Base-by-base conservation (phyloP, 2,113 vertebrate species). In the Austrofundulus limnaeus region DNA sequence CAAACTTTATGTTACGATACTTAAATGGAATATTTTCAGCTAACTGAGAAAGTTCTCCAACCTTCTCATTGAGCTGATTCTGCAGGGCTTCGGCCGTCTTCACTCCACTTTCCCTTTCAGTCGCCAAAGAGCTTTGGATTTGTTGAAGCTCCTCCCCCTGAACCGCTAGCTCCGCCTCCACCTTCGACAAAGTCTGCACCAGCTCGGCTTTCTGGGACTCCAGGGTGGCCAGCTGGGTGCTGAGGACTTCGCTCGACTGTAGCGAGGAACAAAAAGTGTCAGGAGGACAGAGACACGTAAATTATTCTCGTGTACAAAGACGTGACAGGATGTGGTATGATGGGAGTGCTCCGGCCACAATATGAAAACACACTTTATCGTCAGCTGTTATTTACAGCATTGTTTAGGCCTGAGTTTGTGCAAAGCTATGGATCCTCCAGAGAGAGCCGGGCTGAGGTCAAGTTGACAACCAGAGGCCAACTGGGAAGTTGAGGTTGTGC, bases 21-120 rank as follows among this genome's bases (percentile, higher is more conserved):
- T 45, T 16, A 15, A 48, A 5, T 13, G 1, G 46, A 42, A 4
- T 42, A 14, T 1, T 47, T 24, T 21, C 45, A 41, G 23, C 43
- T 56, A 12, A 68, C 54, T 3, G 45, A 17, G 6, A 5, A 0
- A 23, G 19, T 13, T 25, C n/a, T 15, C 57, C 24, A 66, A 95
- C 94, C 93, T 94, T 94, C 66, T 95, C 90, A 23, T 90, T 93
- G 80, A 96, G 92, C 67, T 83, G 85, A 53, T 87, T 91, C 86
- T 91, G 94, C 53, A 96, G 75, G 0, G 72, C 61, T 82, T 94
- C 91, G 0, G 93, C 87, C 1, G 86, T 78, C 73, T 82, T 89
- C 66, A 85, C 91, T 2, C 92, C 88, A 46, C 87, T 94, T 78
- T 91, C 92, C 86, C 92, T 83, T 74, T 94, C 69, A 0, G 0